Evolutionary conservation across 2,113 vertebrate genomes (phyloP).

Genomic region (Neogobius melanostomus): DNA sequence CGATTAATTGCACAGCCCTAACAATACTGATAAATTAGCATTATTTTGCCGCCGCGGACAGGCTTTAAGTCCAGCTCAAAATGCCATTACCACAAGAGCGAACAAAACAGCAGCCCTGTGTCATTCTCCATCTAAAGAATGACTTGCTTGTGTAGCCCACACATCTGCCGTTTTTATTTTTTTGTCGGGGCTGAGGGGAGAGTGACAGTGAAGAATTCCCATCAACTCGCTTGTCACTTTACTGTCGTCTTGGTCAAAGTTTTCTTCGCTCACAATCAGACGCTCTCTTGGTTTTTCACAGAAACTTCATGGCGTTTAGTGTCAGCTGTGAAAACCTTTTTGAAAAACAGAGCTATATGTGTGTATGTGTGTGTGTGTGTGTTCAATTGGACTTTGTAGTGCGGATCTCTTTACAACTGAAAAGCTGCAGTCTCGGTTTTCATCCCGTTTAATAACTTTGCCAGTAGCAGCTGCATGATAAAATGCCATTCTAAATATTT

Average conservation of each 20-base stretch:
- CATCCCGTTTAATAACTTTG: constrained; percentile 23
- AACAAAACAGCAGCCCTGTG: constrained; percentile 55
- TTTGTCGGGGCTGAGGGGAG: constrained; percentile 49
- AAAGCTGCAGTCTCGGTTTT: constrained; percentile 42
- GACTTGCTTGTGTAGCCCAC: constrained; percentile 61
- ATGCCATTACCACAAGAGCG: constrained; percentile 56
- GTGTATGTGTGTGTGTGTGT: background rate
- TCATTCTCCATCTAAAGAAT: constrained; percentile 53
- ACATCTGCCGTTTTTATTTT: constrained; percentile 30
- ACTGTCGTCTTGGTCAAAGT: constrained; percentile 54
- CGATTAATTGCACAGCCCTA: background rate
- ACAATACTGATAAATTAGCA: background rate
- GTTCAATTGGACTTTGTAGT: constrained; percentile 36
- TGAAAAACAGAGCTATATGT: constrained; percentile 47
- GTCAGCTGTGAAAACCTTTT: constrained; percentile 63
- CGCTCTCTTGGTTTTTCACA: constrained; percentile 57
- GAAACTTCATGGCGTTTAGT: constrained; percentile 62
- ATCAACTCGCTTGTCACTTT: constrained; percentile 72
- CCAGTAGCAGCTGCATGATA: constrained; percentile 24
- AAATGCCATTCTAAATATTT: constrained; percentile 56
- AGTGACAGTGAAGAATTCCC: constrained; percentile 73
- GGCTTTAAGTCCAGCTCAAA: constrained; percentile 70
- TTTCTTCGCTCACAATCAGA: constrained; percentile 58
- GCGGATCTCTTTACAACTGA: constrained; percentile 32
- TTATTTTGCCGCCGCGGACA: background rate